Base-by-base conservation (phyloP, 2,888 invertebrate species). In the Polyommatus icarus region DNA sequence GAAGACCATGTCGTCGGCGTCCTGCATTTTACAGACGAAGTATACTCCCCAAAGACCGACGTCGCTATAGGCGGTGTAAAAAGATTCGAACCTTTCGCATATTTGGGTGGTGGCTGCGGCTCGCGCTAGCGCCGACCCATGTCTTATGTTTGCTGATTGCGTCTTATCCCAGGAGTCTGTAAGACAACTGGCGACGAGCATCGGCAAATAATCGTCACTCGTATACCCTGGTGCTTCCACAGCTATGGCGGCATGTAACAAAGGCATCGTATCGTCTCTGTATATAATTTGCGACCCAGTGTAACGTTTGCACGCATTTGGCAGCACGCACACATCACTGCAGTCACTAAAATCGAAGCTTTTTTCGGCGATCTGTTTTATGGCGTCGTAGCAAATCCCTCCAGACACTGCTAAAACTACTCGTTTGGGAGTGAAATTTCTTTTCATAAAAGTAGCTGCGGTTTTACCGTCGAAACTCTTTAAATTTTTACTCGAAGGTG, bases 371-470 rank as follows among this genome's bases (percentile, higher is more conserved):
- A 95, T 87, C 24, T 93, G 88, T 29, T 95, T 94, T 77, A 97
- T 89, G 77, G 95, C 90, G 0, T 95, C 89, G 83, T 97, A 97
- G 75, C 95, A 88, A 0, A 97, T 95, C 59, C 96, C 95, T 78
- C 96, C 97, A 67, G 97, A 96, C 71, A 95, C 96, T 50, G 96
- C 96, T 50, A 98, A 87, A 5, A 97, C 96, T 85, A 98, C 95
- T 81, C 97, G 93, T 24, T 96, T 84, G 0, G 91, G 91, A 40
- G 86, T 86, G 59, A 90, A 92, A 77, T 88, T 85, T 76, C 87
- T 82, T 7, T 78, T 72, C 12, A 89, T 80, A 79, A 84, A 92
- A 3, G 78, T 72, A 5, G 71, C 46, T 1, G 95, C 77, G n/a
- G 80, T 81, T 1, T 76, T 8, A 40, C 81, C 81, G 78, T 95